Evolutionary conservation across 2,888 invertebrate species (phyloP), one percentile per base, ranked within the genome.

Genomic region (Chydorus sphaericus): DNA sequence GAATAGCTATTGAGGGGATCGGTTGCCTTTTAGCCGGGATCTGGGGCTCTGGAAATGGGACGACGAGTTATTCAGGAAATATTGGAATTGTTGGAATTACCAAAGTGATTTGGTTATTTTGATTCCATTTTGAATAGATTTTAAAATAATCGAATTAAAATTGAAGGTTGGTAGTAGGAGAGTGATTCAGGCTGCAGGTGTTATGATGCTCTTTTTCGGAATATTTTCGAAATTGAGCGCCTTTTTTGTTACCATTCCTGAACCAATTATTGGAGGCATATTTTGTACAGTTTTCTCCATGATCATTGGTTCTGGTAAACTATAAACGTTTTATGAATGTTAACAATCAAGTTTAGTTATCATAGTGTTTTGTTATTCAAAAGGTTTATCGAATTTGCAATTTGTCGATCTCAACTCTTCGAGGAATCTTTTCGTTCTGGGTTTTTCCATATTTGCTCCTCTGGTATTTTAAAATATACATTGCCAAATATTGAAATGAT

Each of bases 31-130:
- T 91, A 44, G 86, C 87, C 0, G 90, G 88, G 0, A 75, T 88
- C 4, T 85, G 86, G 81, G 91, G 90, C 8, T 80, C 84, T 28
- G 88, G 87, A 1, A 87, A 86, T 64, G 89, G 88, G 0, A 87
- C 88, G 49, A 90, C 89, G 62, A 89, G 88, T 3, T 90, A 90
- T 66, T 86, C 87, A 53, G 88, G 89, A 68, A 90, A 90, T 67
- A 87, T 91, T 39, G 90, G 89, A 1, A 87, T 88, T 1, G 89
- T 91, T 61, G 88, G 88, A 33, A 83, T 88, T 1, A 88, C 87
- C 2, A 83, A 84, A 74, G 85, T n/a, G n/a, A n/a, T n/a, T n/a
- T n/a, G n/a, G n/a, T n/a, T n/a, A n/a, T n/a, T n/a, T n/a, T n/a
- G n/a, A n/a, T n/a, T n/a, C n/a, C n/a, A n/a, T n/a, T n/a, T n/a